Conservation (phyloP, 2,797 vertebrate genomes). For the Alauda arvensis region DNA sequence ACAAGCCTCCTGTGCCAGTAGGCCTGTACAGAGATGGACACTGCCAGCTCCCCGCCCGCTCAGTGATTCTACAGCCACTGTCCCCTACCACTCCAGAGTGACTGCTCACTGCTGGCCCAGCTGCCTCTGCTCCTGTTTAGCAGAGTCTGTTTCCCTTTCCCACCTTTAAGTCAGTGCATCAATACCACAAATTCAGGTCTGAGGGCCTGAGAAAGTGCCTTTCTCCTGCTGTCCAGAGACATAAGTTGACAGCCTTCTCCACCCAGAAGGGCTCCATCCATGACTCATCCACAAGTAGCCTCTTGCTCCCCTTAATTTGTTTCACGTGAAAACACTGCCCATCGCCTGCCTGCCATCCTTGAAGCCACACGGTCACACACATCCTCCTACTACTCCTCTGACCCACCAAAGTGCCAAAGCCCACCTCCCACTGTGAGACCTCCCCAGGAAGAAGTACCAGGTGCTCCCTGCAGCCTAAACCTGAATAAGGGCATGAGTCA, state of each 20-base stretch:
- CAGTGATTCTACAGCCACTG: not conserved
- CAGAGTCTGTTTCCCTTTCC: not conserved
- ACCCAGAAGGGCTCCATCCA: not conserved
- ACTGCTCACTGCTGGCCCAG: not conserved
- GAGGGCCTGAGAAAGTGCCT: not conserved
- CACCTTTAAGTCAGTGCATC: not conserved
- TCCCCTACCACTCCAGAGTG: not conserved
- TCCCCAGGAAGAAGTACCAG: not conserved
- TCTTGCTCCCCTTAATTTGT: not conserved
- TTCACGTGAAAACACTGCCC: not conserved
- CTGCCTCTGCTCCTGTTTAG: not conserved
- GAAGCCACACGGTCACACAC: not conserved
- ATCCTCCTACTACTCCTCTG: not conserved
- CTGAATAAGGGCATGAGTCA: not conserved
- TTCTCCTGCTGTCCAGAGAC: not conserved
- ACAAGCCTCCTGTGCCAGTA: not conserved
- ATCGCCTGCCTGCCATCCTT: not conserved
- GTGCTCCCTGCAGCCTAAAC: not conserved
- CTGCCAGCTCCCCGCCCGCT: not conserved
- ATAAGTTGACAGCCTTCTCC: not conserved
- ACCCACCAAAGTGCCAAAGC: not conserved
- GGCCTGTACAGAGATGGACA: not conserved
- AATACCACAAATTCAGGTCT: not conserved
- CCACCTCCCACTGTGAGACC: not conserved
- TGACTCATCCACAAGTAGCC: not conserved